These are phyloP conservation scores for Girardinus metallicus DNA, from an alignment of 2,797 vertebrate species.

Conservation along the genomic window DNA sequence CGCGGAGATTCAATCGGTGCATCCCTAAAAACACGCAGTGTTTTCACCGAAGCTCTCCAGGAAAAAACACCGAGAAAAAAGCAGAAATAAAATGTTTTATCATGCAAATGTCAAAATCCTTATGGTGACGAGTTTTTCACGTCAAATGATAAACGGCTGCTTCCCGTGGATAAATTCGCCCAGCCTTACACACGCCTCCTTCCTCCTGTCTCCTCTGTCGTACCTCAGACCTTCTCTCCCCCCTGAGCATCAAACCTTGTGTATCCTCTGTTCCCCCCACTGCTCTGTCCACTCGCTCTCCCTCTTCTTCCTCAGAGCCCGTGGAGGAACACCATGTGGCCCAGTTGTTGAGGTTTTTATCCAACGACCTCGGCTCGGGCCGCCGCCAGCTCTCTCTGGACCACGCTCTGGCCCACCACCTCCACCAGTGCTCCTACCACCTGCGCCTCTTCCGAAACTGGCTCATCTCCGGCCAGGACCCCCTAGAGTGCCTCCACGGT, in stretches of 20 bases:
- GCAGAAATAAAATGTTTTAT: no score
- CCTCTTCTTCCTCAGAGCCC: constrained; percentile 90
- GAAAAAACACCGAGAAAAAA: no score
- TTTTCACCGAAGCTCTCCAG: no score
- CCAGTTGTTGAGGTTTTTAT: constrained; percentile 93
- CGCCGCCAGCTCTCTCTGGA: constrained; percentile 89
- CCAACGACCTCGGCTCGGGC: constrained; percentile 88
- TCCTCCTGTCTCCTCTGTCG: constrained; percentile 27
- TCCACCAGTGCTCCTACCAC: constrained; percentile 98
- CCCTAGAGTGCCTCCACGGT: constrained; percentile 97
- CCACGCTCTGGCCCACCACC: constrained; percentile 93
- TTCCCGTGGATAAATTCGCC: no score
- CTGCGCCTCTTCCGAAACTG: constrained; percentile 98
- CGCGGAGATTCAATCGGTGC: no score
- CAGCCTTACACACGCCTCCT: neutral
- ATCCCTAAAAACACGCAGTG: no score
- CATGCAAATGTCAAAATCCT: no score
- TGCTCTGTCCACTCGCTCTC: constrained; percentile 71
- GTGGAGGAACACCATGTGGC: constrained; percentile 92
- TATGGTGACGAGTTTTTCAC: no score
- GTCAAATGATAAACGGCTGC: no score
- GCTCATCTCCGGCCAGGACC: constrained; percentile 96
- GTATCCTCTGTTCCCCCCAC: constrained; percentile 59
- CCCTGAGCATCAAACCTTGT: constrained; percentile 40
- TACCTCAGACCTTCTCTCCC: constrained; percentile 18